Base-by-base conservation (phyloP, 2,113 vertebrate species). In the Hemicordylus capensis region DNA sequence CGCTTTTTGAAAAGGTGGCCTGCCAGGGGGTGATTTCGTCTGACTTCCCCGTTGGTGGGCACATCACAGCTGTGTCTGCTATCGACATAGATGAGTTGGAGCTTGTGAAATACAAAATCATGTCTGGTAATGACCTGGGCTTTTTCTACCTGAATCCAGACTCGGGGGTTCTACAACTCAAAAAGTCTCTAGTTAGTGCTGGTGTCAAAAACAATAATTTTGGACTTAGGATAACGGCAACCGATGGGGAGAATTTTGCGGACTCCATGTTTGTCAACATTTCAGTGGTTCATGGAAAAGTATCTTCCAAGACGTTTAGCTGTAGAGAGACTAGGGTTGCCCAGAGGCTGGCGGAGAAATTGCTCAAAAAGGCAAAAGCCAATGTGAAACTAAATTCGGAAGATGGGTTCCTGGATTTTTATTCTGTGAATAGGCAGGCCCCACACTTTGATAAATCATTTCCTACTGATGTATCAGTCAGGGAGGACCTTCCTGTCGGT, bases 251-350 rank as follows among this genome's bases (percentile, higher is more conserved):
- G 92, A 97, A 98, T 93, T 98, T 98, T 80, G 99, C 99, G 0
- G 98, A 99, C 79, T 96, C 98, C 4, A 98, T 98, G 97, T 98
- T 97, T 91, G 96, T 99, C 75, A 99, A 99, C 91, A 98, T 99
- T 91, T 98, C 99, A 0, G 89, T 99, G 80, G 96, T 98, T 42
- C 96, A 98, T 11, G 98, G 97, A 4, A 98, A 98, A 88, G 96
- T 96, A 24, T 96, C 97, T 61, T 97, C 97, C 19, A 98, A 97
- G 93, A 97, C 96, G 83, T 98, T 99, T 83, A 97, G 96, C 79
- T 99, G 99, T 92, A 96, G 97, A 93, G 98, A 99, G 93, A 99
- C 98, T 0, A 97, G 96, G 70, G 98, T 98, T 80, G 98, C 99
- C 86, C 98, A 99, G 92, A 98, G 96, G 85, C 94, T 99, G 91